A percentile compares a stretch with the other conserved stretches of the same genome.
Conservation (phyloP, 2,888 invertebrate genomes). For the Pristionchus arcanus region DNA sequence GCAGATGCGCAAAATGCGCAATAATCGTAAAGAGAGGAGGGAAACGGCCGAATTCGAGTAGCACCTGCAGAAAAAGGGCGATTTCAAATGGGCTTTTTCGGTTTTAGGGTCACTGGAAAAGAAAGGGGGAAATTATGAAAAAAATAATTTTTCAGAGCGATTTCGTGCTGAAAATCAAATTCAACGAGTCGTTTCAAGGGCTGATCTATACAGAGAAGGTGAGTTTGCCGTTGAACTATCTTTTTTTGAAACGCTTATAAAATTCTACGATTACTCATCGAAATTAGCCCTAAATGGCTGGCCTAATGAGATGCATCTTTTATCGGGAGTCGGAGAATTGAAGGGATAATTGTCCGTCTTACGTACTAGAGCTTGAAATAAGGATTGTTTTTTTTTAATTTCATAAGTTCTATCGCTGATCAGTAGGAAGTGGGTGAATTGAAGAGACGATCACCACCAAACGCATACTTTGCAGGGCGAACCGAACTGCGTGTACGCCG, state of each 20-base stretch:
- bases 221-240: background rate
- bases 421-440: too few relatives aligned
- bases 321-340: too few relatives aligned
- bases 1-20: background rate
- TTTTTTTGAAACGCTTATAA: background rate
- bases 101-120: too few relatives aligned
- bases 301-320: too few relatives aligned
- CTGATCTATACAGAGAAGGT: constrained; percentile 73
- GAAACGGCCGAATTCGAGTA: background rate
- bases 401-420: too few relatives aligned
- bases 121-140: too few relatives aligned
- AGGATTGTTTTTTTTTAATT: too few relatives aligned
- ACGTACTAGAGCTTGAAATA: too few relatives aligned
- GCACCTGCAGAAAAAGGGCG: background rate
- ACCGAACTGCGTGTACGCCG: constrained; percentile 78
- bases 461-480: constrained; percentile 61
- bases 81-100: background rate
- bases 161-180: constrained; percentile 74
- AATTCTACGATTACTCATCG: background rate
- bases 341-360: too few relatives aligned
- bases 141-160: constrained; percentile 67
- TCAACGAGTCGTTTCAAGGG: constrained; percentile 75
- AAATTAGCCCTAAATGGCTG: too few relatives aligned
- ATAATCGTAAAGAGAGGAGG: background rate
- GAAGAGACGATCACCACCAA: too few relatives aligned